Conservation (phyloP, 2,888 invertebrate species). For the Leptinotarsa haldemani region DNA sequence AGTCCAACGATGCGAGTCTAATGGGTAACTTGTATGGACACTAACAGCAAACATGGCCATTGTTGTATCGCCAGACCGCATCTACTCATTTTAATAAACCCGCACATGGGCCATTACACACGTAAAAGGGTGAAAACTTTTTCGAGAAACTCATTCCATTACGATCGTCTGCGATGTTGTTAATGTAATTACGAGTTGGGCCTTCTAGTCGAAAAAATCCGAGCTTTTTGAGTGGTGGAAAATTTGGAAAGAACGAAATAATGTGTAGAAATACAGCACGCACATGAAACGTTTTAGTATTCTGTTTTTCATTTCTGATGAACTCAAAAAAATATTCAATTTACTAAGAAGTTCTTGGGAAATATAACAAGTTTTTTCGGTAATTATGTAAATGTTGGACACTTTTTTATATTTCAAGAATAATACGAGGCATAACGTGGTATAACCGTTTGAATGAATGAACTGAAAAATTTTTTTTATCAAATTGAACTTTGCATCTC, state of each 20-base stretch:
- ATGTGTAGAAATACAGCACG: background rate
- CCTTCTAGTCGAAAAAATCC: background rate
- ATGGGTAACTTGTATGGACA: constrained; percentile 36
- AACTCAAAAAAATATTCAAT: too few species aligned
- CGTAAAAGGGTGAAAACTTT: constrained; percentile 27
- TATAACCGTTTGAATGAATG: too few species aligned
- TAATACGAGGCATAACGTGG: too few species aligned
- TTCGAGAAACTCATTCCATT: constrained; percentile 14
- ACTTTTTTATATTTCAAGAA: too few species aligned
- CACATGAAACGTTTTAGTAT: background rate
- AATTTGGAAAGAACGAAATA: background rate
- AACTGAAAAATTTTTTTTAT: too few species aligned
- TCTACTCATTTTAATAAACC: constrained; percentile 37
- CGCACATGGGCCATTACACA: constrained; percentile 29
- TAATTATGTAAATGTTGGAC: too few species aligned
- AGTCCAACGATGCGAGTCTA: constrained; percentile 35
- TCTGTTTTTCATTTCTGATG: background rate
- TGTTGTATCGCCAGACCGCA: constrained; percentile 34
- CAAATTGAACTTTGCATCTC: too few species aligned
- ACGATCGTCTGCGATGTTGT: constrained; percentile 12
- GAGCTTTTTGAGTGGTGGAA: background rate
- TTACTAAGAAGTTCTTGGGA: too few species aligned
- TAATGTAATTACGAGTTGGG: constrained; percentile 9
- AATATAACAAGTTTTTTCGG: too few species aligned
- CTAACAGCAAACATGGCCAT: constrained; percentile 33